These are phyloP conservation scores for Steatornis caripensis DNA, from an alignment of 2,113 vertebrate genomes.

Conservation along the genomic window DNA sequence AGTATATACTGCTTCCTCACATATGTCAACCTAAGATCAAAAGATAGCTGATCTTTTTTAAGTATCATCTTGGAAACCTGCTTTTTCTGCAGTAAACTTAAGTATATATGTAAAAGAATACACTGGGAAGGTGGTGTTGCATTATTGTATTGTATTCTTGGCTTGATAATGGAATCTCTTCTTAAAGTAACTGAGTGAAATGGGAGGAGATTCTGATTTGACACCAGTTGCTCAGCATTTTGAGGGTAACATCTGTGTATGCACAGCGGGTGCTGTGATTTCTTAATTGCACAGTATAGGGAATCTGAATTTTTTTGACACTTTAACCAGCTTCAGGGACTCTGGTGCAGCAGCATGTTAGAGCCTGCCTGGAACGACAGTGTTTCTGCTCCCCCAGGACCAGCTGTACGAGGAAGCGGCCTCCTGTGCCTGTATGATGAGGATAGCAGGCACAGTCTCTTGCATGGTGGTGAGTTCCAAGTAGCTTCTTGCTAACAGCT, in stretches of 20 bases:
- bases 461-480: not conserved
- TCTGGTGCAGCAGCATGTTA: not conserved
- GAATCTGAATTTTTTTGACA: not conserved
- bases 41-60: not conserved
- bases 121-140: not conserved
- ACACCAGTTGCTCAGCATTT: not conserved
- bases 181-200: not conserved
- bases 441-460: not conserved
- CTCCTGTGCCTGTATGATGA: not conserved
- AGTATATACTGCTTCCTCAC: not conserved
- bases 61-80: not conserved
- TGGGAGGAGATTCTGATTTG: not conserved
- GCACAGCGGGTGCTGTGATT: not conserved
- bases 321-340: not conserved
- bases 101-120: not conserved
- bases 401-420: rapidly evolving
- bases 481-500: not conserved
- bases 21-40: not conserved
- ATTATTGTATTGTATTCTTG: not conserved
- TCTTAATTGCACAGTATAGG: not conserved
- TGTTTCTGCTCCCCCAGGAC: not conserved
- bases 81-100: not conserved
- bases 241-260: not conserved
- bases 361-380: not conserved
- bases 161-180: not conserved